Evolutionary conservation across 2,888 invertebrate genomes (phyloP).

Genomic region (Ditula angustiorana): DNA sequence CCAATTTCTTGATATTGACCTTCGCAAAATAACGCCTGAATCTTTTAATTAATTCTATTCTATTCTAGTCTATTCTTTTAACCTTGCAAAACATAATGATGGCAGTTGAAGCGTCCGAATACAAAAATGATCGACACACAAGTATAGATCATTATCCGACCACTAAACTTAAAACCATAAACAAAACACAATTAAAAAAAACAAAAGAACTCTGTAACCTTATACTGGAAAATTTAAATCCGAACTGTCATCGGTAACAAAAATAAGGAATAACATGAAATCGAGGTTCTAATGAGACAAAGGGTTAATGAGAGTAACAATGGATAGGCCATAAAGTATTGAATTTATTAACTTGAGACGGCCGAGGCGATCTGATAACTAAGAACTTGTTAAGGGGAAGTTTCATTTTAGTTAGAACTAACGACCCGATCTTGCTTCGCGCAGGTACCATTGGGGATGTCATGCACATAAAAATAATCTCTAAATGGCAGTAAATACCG

Average conservation of each 20-base stretch:
- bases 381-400: slow-evolving; percentile 70
- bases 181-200: slow-evolving; percentile 36
- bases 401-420: too few relatives aligned
- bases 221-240: slow-evolving; percentile 56
- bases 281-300: slow-evolving; percentile 80
- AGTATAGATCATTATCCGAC: not conserved
- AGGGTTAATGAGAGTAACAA: slow-evolving; percentile 84
- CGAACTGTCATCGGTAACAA: slow-evolving; percentile 73
- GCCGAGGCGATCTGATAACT: slow-evolving; percentile 78
- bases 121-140: too few relatives aligned
- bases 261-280: slow-evolving; percentile 79
- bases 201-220: slow-evolving; percentile 13
- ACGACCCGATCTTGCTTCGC: too few relatives aligned
- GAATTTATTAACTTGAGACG: slow-evolving; percentile 80
- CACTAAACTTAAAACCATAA: slow-evolving; percentile 28
- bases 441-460: too few relatives aligned
- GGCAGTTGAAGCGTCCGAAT: too few relatives aligned
- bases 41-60: too few relatives aligned
- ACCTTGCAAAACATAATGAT: too few relatives aligned
- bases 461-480: too few relatives aligned
- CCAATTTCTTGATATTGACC: too few relatives aligned
- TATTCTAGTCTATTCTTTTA: too few relatives aligned
- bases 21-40: too few relatives aligned
- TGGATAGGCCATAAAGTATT: slow-evolving; percentile 78
- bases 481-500: too few relatives aligned